These are phyloP conservation scores for Lacanobia oleracea DNA, from an alignment of 2,888 invertebrate genomes.

Conservation along the genomic window DNA sequence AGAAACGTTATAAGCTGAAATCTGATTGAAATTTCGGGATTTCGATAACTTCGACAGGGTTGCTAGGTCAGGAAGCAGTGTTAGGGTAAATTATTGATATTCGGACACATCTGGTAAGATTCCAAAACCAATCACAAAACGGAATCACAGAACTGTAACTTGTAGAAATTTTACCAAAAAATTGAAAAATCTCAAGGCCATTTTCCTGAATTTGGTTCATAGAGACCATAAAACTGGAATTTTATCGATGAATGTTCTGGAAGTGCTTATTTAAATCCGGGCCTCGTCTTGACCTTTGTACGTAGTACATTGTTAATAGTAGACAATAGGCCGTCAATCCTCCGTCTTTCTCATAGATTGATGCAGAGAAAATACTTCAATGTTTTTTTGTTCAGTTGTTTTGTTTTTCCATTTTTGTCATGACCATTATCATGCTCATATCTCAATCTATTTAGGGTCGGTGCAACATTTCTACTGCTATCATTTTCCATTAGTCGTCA, in stretches of 20 bases:
- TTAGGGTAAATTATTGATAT: constrained; percentile 23
- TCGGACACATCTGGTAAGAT: constrained; percentile 26
- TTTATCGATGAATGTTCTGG: not conserved
- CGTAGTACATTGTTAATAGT: not conserved
- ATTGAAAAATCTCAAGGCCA: not conserved
- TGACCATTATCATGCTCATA: too few relatives aligned
- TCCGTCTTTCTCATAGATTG: too few relatives aligned
- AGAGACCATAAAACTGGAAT: not conserved
- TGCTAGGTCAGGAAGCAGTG: not conserved
- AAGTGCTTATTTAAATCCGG: not conserved
- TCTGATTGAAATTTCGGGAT: not conserved
- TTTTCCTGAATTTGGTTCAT: not conserved
- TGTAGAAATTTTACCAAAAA: not conserved
- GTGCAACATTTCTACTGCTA: too few relatives aligned
- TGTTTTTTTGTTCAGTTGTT: too few relatives aligned
- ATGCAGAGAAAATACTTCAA: not conserved
- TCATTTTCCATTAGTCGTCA: too few relatives aligned
- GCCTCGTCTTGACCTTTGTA: too few relatives aligned
- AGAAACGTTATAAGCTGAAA: constrained; percentile 4
- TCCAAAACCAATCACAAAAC: constrained; percentile 10
- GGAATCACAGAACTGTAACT: not conserved
- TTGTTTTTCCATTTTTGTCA: too few relatives aligned
- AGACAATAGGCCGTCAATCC: not conserved
- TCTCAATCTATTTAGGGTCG: too few relatives aligned
- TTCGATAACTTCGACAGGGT: not conserved